Base-by-base conservation (phyloP, 2,797 vertebrate species). In the Valencia hispanica region DNA sequence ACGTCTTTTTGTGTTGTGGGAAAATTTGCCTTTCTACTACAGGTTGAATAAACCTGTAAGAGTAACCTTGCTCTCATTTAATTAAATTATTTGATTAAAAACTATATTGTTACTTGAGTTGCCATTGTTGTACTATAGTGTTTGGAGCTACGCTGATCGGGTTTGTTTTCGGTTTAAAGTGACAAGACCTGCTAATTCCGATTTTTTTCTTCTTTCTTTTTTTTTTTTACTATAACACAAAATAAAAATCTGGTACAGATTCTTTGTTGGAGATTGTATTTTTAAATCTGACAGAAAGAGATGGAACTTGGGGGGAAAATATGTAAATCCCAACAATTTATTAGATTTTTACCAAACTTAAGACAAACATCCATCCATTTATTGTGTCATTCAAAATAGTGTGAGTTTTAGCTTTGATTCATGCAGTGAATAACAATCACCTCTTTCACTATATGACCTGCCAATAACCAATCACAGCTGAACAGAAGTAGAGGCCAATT, bases 1-100 rank as follows among this genome's bases (percentile, higher is more conserved):
- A 50, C 76, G 78, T 84, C 78, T 76, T 25, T 71, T 45, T 72
- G 68, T 79, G 57, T 22, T 86, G 41, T 72, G 30, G 74, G 72
- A 73, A 79, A 1, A 27, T 27, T 51, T 69, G 11, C 15, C 36
- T 36, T 55, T 22, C 30, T n/a, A 66, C n/a, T 14, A 43, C 34
- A 65, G 11, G 11, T 36, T 27, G 18, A 70, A 50, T 36, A 50
- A 55, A 34, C 9, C 22, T n/a, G 48, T 36, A 5, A 5, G 30
- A 32, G 12, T 5, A 32, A 6, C 5, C 17, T 48, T 65, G 20
- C 20, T 10, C 15, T 17, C 3, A 7, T 39, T 53, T 71, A 39
- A 22, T 30, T 32, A 1, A n/a, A n/a, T n/a, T n/a, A n/a, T n/a
- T n/a, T n/a, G n/a, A n/a, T n/a, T n/a, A 0, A 25, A 39, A 65